These are phyloP conservation scores for Rutilus rutilus DNA, from an alignment of 2,113 vertebrate genomes.

Conservation along the genomic window DNA sequence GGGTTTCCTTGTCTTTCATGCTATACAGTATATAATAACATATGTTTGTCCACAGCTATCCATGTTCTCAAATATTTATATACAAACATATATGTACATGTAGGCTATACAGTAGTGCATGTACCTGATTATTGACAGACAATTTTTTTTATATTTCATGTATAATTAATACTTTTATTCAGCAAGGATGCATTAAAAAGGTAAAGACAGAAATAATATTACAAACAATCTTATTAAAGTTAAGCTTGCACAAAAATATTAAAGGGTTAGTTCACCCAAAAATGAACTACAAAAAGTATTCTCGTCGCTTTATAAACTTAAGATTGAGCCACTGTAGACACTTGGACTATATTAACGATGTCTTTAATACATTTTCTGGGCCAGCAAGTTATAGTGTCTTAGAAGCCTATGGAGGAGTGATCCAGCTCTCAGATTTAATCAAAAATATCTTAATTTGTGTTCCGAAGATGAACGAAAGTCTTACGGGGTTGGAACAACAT, in stretches of 20 bases:
- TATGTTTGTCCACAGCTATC: neutral
- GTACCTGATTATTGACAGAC: neutral
- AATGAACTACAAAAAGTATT: too few relatives aligned
- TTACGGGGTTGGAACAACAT: too few relatives aligned
- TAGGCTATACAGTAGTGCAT: neutral
- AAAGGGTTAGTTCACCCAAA: too few relatives aligned
- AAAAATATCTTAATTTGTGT: too few relatives aligned
- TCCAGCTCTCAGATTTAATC: too few relatives aligned
- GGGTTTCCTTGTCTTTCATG: neutral
- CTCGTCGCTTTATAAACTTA: too few relatives aligned
- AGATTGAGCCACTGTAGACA: too few relatives aligned
- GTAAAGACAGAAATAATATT: neutral
- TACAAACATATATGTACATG: neutral
- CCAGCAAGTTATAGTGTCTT: too few relatives aligned
- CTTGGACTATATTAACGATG: too few relatives aligned
- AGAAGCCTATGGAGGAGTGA: too few relatives aligned
- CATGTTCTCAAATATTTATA: neutral
- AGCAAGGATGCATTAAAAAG: neutral
- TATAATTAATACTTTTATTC: neutral
- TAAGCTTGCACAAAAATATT: neutral
- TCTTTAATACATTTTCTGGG: too few relatives aligned
- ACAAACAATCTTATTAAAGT: neutral
- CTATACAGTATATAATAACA: neutral
- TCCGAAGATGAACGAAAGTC: too few relatives aligned
- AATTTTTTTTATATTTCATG: neutral